phyloP scores from a whole-genome alignment of 2,888 invertebrate genomes.

The Neoitamus cyanurus region DNA sequence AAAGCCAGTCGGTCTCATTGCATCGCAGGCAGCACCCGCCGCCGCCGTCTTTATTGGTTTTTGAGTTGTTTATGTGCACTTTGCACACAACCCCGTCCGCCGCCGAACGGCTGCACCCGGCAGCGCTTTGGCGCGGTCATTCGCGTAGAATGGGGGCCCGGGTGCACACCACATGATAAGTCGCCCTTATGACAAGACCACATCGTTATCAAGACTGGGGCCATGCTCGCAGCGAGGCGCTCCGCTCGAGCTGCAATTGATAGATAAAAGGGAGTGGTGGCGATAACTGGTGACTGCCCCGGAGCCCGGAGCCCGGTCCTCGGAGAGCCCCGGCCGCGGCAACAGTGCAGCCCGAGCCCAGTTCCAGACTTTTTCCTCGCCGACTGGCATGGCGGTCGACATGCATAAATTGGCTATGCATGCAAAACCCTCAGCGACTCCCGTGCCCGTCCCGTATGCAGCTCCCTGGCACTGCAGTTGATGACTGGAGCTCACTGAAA shows the following conservation, averaged over 20 bases:
- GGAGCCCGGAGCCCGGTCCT: background rate
- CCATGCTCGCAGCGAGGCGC: constrained; percentile 5
- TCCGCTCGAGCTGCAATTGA: constrained; percentile 26
- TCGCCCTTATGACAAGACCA: constrained; percentile 42
- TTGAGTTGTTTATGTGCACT: constrained; percentile 48
- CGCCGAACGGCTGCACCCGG: background rate
- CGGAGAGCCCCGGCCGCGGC: background rate
- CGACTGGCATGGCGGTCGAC: background rate
- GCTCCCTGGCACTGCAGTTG: background rate
- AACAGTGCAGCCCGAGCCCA: background rate
- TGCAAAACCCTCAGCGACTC: background rate
- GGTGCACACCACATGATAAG: constrained; percentile 42
- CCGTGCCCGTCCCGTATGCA: background rate
- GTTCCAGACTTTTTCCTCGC: background rate
- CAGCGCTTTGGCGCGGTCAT: constrained; percentile 30
- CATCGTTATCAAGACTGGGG: constrained; percentile 38
- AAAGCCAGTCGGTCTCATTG: constrained; percentile 24
- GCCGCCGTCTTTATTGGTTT: constrained; percentile 48
- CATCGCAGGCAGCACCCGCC: constrained; percentile 32
- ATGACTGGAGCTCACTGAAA: constrained; percentile 4
- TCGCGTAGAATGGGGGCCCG: constrained; percentile 30
- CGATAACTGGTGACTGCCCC: constrained; percentile 17
- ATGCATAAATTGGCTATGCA: constrained; percentile 24
- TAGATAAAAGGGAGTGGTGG: constrained; percentile 39
- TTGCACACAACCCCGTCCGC: constrained; percentile 7